These are phyloP conservation scores for Todiramphus saurophagus DNA, from an alignment of 2,113 vertebrate species.

Conservation along the genomic window DNA sequence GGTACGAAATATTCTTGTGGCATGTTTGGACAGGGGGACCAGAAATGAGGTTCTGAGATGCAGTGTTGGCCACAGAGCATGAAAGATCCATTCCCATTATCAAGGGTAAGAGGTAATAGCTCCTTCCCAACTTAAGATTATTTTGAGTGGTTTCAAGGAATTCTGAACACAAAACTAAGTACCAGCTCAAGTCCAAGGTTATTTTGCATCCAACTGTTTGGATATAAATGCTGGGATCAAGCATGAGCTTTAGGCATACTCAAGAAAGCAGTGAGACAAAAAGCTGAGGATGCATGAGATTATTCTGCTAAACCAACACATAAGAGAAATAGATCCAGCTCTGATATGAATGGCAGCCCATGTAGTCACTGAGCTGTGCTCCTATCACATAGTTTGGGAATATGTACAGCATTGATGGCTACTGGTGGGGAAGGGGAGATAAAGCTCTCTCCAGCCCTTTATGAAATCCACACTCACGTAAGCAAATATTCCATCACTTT, in stretches of 20 bases:
- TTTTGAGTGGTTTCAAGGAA: background rate
- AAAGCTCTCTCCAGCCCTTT: background rate
- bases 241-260: background rate
- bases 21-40: background rate
- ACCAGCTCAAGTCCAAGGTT: background rate
- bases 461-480: background rate
- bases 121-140: background rate
- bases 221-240: background rate
- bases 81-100: background rate
- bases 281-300: background rate
- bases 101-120: background rate
- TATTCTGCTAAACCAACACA: background rate
- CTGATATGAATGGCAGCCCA: background rate
- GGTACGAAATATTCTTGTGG: background rate
- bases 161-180: background rate
- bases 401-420: rapidly evolving
- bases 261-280: background rate
- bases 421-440: background rate
- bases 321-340: background rate
- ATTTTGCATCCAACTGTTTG: background rate
- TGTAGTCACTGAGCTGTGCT: background rate
- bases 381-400: background rate
- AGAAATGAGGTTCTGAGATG: background rate
- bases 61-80: background rate
- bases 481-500: background rate